phyloP scores from a whole-genome alignment of 2,113 vertebrate genomes.

The Pitta sordida region DNA sequence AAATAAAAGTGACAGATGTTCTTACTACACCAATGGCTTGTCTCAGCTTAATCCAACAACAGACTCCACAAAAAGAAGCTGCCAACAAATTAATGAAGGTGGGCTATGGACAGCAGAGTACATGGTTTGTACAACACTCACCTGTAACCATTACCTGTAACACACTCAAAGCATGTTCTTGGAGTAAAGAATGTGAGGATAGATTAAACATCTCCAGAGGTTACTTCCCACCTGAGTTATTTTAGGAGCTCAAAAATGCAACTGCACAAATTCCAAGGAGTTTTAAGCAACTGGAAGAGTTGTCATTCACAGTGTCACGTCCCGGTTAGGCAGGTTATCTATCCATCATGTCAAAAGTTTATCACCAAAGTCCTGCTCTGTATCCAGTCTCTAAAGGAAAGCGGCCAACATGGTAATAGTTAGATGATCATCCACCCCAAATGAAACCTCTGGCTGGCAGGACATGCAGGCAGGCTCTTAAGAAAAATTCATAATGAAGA shows the following conservation, averaged over 20 bases:
- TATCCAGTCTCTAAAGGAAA: background rate
- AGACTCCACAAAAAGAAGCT: background rate
- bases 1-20: conserved; percentile 23
- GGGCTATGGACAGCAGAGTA: background rate
- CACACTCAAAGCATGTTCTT: background rate
- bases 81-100: background rate
- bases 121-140: background rate
- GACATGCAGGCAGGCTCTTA: background rate
- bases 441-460: background rate
- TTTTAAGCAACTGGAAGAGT: background rate
- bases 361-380: background rate
- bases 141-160: background rate
- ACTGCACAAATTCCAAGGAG: background rate
- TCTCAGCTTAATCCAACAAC: background rate
- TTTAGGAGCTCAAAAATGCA: background rate
- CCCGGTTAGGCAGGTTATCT: background rate
- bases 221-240: background rate
- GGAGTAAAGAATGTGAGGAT: background rate
- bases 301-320: background rate
- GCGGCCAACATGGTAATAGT: background rate
- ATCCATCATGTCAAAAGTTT: background rate
- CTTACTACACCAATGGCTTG: background rate
- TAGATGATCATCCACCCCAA: background rate
- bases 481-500: background rate
- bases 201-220: background rate